Base-by-base conservation (phyloP, 1,140 invertebrate species). In the Lycorma delicatula region DNA sequence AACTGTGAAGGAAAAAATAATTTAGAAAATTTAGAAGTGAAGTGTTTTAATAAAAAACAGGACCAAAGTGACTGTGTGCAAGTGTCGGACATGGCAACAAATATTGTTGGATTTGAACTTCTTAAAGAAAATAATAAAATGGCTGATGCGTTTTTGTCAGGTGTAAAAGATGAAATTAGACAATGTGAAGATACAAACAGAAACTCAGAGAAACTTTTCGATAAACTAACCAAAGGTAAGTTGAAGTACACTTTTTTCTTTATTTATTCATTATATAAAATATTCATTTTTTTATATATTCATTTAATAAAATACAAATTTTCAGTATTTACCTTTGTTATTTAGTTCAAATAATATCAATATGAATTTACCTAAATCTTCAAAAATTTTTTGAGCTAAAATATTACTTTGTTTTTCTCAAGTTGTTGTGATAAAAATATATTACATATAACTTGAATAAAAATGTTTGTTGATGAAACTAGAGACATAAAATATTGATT, bases 121-220 rank as follows among this genome's bases (percentile, higher is more conserved):
- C 59, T 60, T 23, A 67, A 72, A 26, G 73, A 75, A 55, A 72
- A 38, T 20, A 56, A 56, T 22, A 57, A 57, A 25, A 70, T 70
- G 69, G 66, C 67, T 36, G 70, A 71, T 58, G 68, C 70, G 2
- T 65, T 66, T 36, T 57, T 71, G 52, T 71, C 70, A 18, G 65
- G 64, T 7, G 65, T 63, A 0, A 68, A 68, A 56, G 65, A 68
- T 31, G 66, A 68, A 38, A 62, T 67, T 26, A 23, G 48, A 29
- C 41, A 46, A 22, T 46, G 28, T 31, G 18, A 50, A 51, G 54
- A 59, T 29, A 34, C 55, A 20, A 63, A 63, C 47, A 55, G 46
- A n/a, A 20, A 13, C 34, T 57, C 38, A 60, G 60, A 55, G 69
- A 70, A 53, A 67, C 68, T 4, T 67, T 67, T 58, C 56, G 68